A percentile compares a stretch with the other conserved stretches of the same genome.
Evolutionary conservation across 2,888 invertebrate species (phyloP).

Genomic region (Serrognathus titanus): DNA sequence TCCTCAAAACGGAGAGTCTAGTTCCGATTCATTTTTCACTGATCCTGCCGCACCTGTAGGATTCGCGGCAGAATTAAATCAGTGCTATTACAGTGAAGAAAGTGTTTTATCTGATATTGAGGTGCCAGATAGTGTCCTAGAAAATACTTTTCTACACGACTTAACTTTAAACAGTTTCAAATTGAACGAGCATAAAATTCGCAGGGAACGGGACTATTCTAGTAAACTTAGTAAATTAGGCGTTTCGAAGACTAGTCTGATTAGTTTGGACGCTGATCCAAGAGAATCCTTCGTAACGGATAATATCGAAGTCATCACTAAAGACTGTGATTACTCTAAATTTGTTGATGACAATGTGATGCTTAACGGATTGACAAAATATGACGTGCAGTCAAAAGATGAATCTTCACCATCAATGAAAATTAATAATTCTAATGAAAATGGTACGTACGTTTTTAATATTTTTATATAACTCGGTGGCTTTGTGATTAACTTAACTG

Average conservation of each 20-base stretch:
- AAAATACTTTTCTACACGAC: constrained; percentile 33
- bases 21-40: constrained; percentile 72
- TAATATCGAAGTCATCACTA: constrained; percentile 37
- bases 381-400: neutral
- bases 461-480: no score
- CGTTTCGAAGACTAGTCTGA: constrained; percentile 46
- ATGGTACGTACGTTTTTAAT: no score
- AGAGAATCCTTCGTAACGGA: constrained; percentile 35
- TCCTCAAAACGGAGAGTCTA: constrained; percentile 58
- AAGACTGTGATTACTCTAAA: constrained; percentile 11
- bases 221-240: constrained; percentile 46
- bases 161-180: constrained; percentile 45
- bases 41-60: constrained; percentile 64
- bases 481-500: no score
- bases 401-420: neutral
- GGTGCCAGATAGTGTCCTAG: constrained; percentile 28
- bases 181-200: constrained; percentile 43
- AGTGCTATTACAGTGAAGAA: constrained; percentile 62
- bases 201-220: constrained; percentile 34
- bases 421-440: no score
- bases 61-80: constrained; percentile 58
- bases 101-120: constrained; percentile 47
- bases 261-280: constrained; percentile 45
- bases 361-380: no score
- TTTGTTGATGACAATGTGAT: constrained; percentile 6